These are phyloP conservation scores for Lonchura striata DNA, from an alignment of 2,113 vertebrate genomes.

Conservation along the genomic window DNA sequence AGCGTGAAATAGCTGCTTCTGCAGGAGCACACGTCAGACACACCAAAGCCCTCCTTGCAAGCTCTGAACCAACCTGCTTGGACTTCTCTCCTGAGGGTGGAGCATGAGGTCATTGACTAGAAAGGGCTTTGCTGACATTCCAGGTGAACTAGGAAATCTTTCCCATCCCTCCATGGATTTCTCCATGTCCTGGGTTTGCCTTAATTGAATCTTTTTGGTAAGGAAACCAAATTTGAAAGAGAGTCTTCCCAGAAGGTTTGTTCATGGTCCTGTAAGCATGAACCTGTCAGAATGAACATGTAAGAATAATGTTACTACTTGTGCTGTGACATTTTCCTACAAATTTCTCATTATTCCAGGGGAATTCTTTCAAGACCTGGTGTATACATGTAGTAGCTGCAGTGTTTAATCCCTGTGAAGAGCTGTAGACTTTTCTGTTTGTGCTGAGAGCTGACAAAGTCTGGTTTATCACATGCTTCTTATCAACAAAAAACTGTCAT, in stretches of 20 bases:
- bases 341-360: not conserved
- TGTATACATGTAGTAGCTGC: not conserved
- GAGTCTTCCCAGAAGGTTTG: not conserved
- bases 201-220: not conserved
- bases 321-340: not conserved
- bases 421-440: not conserved
- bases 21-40: not conserved
- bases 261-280: not conserved
- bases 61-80: not conserved
- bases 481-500: not conserved
- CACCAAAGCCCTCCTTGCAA: not conserved
- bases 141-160: not conserved
- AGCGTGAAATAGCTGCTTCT: not conserved
- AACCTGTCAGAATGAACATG: not conserved
- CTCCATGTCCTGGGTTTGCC: not conserved
- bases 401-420: not conserved
- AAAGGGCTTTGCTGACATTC: not conserved
- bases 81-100: not conserved
- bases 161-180: not conserved
- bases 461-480: not conserved
- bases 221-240: not conserved
- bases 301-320: not conserved
- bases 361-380: not conserved
- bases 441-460: not conserved
- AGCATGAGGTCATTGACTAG: not conserved